Conservation (phyloP, 2,888 invertebrate species). For the Oscheius sp. region DNA sequence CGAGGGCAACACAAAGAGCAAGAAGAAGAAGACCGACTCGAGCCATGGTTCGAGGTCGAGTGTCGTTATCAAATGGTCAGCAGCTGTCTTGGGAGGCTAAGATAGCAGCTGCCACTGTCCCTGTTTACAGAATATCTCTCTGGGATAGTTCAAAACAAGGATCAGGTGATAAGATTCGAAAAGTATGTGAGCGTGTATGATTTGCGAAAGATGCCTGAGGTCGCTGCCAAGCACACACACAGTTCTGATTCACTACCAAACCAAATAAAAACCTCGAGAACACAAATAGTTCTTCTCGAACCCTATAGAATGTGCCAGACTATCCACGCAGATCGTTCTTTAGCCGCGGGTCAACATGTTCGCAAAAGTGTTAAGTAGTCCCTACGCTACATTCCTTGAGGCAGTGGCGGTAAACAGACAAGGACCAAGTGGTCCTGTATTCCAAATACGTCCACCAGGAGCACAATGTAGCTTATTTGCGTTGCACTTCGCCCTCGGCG, state of each 20-base stretch:
- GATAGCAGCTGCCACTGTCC: constrained; percentile 32
- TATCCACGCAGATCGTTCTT: no score
- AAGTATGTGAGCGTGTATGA: no score
- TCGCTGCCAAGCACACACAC: no score
- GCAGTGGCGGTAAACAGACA: constrained; percentile 18
- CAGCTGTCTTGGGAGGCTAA: constrained; percentile 6
- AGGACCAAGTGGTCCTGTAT: constrained; percentile 3
- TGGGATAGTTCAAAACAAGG: not conserved
- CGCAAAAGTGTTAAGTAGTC: constrained; percentile 4
- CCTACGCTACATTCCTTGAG: constrained; percentile 21
- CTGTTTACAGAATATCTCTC: constrained; percentile 29
- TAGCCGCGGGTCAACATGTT: no score
- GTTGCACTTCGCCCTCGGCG: constrained; percentile 32
- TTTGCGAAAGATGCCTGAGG: no score
- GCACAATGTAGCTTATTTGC: constrained; percentile 33
- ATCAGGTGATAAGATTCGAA: constrained; percentile 9
- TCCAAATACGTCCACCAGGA: constrained; percentile 29
- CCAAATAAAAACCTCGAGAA: no score
- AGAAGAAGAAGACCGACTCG: constrained; percentile 32
- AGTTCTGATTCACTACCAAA: constrained; percentile 13
- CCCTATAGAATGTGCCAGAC: no score
- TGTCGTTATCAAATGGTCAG: constrained; percentile 31
- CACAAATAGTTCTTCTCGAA: no score
- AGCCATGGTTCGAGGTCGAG: constrained; percentile 27
- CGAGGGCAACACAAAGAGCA: constrained; percentile 12